phyloP scores from a whole-genome alignment of 2,113 vertebrate genomes.

The Apistogramma diplotaenia region DNA sequence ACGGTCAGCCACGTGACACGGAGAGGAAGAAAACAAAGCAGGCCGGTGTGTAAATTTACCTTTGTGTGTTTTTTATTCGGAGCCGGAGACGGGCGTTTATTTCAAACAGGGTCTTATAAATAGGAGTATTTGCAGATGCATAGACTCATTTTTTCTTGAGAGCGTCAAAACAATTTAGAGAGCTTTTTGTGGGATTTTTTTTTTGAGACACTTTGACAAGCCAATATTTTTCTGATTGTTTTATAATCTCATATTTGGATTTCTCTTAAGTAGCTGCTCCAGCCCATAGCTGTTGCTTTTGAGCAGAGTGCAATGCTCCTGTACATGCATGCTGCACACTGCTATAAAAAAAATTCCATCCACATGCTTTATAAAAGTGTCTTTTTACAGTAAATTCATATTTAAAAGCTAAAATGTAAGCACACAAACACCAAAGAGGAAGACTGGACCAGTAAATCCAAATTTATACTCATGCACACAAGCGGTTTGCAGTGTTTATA shows the following conservation, averaged over 20 bases:
- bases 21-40: not conserved
- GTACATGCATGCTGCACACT: not conserved
- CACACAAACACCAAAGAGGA: not conserved
- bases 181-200: not conserved
- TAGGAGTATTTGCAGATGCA: slow-evolving; percentile 22
- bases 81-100: not conserved
- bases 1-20: not conserved
- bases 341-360: not conserved
- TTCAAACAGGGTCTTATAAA: not conserved
- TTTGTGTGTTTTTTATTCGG: not conserved
- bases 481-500: slow-evolving; percentile 10
- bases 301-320: not conserved
- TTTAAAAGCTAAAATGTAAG: not conserved
- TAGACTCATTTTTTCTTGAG: not conserved
- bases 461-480: not conserved
- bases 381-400: too few species aligned
- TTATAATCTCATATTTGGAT: not conserved
- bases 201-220: not conserved
- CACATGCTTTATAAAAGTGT: not conserved
- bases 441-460: not conserved
- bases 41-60: not conserved
- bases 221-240: not conserved
- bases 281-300: too few species aligned
- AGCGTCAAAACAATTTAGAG: not conserved
- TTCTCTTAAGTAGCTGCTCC: not conserved